Evolutionary conservation across 2,797 vertebrate species (phyloP).

Genomic region (Glossophaga mutica): DNA sequence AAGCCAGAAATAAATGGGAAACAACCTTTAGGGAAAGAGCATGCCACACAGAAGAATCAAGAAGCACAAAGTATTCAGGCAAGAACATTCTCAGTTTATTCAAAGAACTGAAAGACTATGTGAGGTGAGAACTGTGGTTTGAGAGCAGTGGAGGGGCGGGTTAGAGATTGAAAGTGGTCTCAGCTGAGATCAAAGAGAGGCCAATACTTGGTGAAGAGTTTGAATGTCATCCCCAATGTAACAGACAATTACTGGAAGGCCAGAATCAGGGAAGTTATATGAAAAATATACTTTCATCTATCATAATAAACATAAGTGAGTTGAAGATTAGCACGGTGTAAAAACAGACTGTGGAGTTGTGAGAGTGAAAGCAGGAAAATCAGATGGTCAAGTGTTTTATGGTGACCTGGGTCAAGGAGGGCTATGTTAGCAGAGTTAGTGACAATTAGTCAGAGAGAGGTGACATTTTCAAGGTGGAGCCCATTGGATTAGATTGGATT

Average conservation of each 20-base stretch:
- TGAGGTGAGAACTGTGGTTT: neutral
- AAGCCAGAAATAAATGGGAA: neutral
- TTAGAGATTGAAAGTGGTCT: neutral
- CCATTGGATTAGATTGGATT: neutral
- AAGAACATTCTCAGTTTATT: neutral
- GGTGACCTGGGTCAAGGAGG: neutral
- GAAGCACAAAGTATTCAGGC: neutral
- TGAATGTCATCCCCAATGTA: too few species aligned
- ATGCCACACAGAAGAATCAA: neutral
- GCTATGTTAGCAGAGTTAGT: neutral
- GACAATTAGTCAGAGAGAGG: neutral
- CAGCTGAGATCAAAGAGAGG: neutral
- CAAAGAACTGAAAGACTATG: neutral
- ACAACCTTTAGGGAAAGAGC: neutral
- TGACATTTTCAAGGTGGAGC: neutral
- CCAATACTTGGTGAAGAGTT: neutral
- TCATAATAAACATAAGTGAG: neutral
- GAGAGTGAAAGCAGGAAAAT: neutral
- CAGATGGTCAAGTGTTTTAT: neutral
- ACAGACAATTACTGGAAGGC: neutral
- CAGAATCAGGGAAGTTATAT: neutral
- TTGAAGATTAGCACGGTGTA: neutral
- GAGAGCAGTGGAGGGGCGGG: rapidly evolving
- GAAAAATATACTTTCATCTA: neutral
- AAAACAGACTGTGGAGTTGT: neutral